Evolutionary conservation across 2,113 vertebrate species (phyloP).

Genomic region (Sphaerodactylus townsendi): DNA sequence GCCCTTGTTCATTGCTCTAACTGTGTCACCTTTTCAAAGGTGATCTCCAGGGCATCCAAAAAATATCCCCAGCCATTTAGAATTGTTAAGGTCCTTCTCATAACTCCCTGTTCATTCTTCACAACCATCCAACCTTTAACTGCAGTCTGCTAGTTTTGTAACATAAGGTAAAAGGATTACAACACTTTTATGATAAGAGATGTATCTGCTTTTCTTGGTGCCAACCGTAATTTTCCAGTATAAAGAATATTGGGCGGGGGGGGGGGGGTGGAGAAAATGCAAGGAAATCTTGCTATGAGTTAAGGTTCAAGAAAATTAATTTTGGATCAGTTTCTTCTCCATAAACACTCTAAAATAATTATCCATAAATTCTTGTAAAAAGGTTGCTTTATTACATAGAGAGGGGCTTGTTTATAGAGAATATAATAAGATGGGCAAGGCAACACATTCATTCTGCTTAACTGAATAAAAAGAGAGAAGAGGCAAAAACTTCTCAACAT

Average conservation of each 20-base stretch:
- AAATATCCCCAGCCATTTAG: neutral
- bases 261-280: neutral
- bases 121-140: neutral
- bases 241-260: slow-evolving; percentile 7
- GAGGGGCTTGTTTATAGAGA: neutral
- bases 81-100: neutral
- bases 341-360: slow-evolving; percentile 48
- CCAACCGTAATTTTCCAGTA: neutral
- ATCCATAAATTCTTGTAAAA: slow-evolving; percentile 15
- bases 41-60: neutral
- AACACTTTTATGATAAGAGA: neutral
- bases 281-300: slow-evolving; percentile 9
- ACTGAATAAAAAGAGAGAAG: slow-evolving; percentile 25
- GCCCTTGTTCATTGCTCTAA: neutral
- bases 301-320: slow-evolving; percentile 43
- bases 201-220: neutral
- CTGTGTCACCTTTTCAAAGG: neutral
- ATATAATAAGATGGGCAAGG: slow-evolving; percentile 9
- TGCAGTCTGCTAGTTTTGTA: neutral
- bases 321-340: slow-evolving; percentile 39
- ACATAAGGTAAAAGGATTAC: slow-evolving; percentile 17
- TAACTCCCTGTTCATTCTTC: neutral
- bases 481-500: slow-evolving; percentile 5
- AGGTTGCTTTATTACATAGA: neutral
- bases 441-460: slow-evolving; percentile 24